These are phyloP conservation scores for Drosophila gunungcola DNA, from an alignment of 1,140 invertebrate species.

Conservation along the genomic window DNA sequence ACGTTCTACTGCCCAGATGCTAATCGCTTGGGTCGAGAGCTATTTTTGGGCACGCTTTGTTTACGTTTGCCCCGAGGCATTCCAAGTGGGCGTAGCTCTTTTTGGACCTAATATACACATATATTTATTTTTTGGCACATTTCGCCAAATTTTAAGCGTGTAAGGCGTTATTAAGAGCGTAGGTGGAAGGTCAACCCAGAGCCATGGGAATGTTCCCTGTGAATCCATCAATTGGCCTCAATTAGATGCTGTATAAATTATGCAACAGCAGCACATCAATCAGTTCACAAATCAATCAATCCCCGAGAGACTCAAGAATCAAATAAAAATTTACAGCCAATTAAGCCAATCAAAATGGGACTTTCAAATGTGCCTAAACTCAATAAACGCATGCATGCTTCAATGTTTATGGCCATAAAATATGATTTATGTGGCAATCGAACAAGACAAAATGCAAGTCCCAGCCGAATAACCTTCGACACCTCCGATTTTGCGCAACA, in stretches of 20 bases:
- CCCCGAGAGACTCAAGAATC: not conserved
- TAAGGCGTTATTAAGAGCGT: constrained; percentile 36
- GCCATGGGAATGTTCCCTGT: constrained; percentile 24
- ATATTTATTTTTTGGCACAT: constrained; percentile 48
- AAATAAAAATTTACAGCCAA: constrained; percentile 40
- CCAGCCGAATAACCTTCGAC: constrained; percentile 55
- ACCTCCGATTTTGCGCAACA: constrained; percentile 62
- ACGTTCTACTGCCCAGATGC: constrained; percentile 58
- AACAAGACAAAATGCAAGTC: constrained; percentile 20
- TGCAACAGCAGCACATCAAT: constrained; percentile 49
- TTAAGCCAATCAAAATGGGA: constrained; percentile 62
- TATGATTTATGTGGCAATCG: constrained; percentile 58
- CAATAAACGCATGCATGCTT: constrained; percentile 25
- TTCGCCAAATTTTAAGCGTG: constrained; percentile 29
- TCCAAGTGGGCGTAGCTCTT: constrained; percentile 47
- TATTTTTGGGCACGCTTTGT: constrained; percentile 77
- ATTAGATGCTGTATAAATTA: constrained; percentile 50
- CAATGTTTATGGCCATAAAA: constrained; percentile 48
- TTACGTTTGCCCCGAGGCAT: constrained; percentile 54
- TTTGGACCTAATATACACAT: constrained; percentile 44
- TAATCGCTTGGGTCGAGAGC: constrained; percentile 53
- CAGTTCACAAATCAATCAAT: constrained; percentile 69
- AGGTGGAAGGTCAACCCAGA: constrained; percentile 18
- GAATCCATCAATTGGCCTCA: constrained; percentile 49
- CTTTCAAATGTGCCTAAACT: constrained; percentile 31